Evolutionary conservation across 2,113 vertebrate genomes (phyloP), one percentile per base, ranked within the genome.

Genomic region (Stomatorhinus ivindoensis): DNA sequence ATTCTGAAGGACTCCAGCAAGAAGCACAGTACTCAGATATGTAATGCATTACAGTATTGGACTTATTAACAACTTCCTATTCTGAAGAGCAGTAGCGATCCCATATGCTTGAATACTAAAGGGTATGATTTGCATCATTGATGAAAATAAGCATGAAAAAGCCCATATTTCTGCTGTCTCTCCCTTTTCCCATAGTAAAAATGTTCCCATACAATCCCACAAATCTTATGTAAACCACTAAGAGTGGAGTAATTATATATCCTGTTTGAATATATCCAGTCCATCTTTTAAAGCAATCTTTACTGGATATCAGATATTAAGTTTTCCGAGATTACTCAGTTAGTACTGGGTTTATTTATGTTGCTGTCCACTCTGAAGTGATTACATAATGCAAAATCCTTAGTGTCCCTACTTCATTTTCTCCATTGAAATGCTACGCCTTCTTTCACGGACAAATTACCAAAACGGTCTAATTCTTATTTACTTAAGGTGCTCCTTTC

Each of bases 61-160:
- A 35, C 69, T 76, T 76, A 76, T 80, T 80, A 80, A 80, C 35
- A 19, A 42, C 73, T 42, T 88, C 89, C 92, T 53, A 47, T 88
- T 17, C 21, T 84, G 19, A 84, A 47, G 21, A 47, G 21, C 82
- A n/a, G 82, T 24, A 13, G 82, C 9, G 44, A 46, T 84, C 35
- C 31, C 73, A 84, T 84, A 84, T 84, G 82, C 19, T 82, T 19
- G 73, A 35, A 80, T 80, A 42, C 35, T 39, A 80, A 80, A 80
- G 31, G 73, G 5, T 42, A 80, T 19, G 17, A 80, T 80, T 39
- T 80, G 17, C 35, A 80, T 80, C 73, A 39, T 4, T 80, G 73
- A 35, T 80, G 35, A 80, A 39, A 80, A 42, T 69, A 69, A 13
- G 61, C 61, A 69, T 69, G 61, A 27, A 69, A 69, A 31, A 27